Evolutionary conservation across 2,888 invertebrate species (phyloP), one percentile per base, ranked within the genome.

Genomic region (Rhamphomyia laevipes): DNA sequence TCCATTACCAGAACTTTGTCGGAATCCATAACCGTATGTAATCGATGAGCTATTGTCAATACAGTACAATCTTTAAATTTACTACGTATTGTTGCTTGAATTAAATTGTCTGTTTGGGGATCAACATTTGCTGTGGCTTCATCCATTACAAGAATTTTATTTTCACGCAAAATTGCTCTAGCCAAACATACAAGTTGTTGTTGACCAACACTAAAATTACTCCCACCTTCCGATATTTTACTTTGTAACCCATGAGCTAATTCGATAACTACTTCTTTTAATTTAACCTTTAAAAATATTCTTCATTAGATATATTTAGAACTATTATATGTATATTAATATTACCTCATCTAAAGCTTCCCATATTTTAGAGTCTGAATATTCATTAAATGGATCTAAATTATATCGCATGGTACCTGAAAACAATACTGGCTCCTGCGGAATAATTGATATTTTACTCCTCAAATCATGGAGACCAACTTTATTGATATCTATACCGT

Each of bases 71-170:
- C 64, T 13, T 67, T 72, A 65, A 92, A 92, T 67, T 87, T 86
- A 47, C 73, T 73, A 47, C 86, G 71, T 44, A 92, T 88, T 3
- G 90, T 86, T 35, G 75, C 75, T 66, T 91, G 92, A 62, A 92
- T 91, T 37, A 91, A 72, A 4, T 76, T 76, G 70, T 91, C 91
- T 1, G 91, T 91, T 56, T 86, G 85, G 11, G 87, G 87, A 71
- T 94, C 92, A 10, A 93, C 90, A 65, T 92, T 93, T 2, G 93
- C 92, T 0, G 93, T 93, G 15, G 93, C 93, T 69, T 94, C 94
- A 63, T 94, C 93, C 57, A 94, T 74, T 56, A 93, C 84, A 1
- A 94, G 74, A 56, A 94, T 84, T 56, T 80, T 81, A 67, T 90
- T 91, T 55, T 84, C 84, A 21, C 86, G 77, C 16, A 94, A 72